phyloP scores from a whole-genome alignment of 2,113 vertebrate species.

The Petroica traversi region DNA sequence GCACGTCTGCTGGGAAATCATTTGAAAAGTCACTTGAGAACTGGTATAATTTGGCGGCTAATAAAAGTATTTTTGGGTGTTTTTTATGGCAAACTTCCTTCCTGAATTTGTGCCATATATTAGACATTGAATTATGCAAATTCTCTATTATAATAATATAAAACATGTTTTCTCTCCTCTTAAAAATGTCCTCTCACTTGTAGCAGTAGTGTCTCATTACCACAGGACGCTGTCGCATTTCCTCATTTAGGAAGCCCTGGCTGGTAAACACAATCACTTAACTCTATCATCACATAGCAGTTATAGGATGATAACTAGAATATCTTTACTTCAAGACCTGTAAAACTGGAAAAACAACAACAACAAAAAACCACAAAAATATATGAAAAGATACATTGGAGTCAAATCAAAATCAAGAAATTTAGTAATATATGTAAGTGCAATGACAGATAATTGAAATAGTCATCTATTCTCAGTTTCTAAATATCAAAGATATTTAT shows the following conservation, averaged over 20 bases:
- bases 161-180: not conserved
- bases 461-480: not conserved
- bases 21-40: not conserved
- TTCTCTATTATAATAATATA: not conserved
- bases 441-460: not conserved
- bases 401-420: not conserved
- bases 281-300: not conserved
- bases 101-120: not conserved
- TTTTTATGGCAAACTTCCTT: not conserved
- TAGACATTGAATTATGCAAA: not conserved
- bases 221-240: not conserved
- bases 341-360: not conserved
- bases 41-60: not conserved
- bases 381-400: no score
- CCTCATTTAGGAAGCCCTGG: not conserved
- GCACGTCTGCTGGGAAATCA: not conserved
- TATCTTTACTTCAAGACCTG: not conserved
- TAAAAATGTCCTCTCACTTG: not conserved
- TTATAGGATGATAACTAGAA: not conserved
- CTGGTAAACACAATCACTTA: not conserved
- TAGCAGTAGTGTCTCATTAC: not conserved
- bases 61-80: not conserved
- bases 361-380: fast-evolving
- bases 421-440: not conserved
- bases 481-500: not conserved